Conservation (phyloP, 1,140 invertebrate genomes). For the Drosophila serrata region DNA sequence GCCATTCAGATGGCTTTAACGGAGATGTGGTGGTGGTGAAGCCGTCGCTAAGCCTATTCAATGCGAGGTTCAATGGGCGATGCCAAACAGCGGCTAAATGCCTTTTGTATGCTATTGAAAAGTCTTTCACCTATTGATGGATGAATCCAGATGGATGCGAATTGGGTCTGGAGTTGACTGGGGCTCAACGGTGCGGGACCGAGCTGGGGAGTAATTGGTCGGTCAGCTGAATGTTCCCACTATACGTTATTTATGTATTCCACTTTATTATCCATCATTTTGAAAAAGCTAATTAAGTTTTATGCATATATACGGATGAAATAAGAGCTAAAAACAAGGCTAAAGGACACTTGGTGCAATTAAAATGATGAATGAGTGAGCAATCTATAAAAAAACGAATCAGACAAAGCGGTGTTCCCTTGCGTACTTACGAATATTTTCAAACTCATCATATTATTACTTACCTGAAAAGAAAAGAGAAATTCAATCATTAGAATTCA, state of each 20-base stretch:
- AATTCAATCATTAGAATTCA: not conserved
- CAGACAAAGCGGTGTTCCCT: not conserved
- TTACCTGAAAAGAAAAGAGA: slow-evolving; percentile 42
- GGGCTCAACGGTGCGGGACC: slow-evolving; percentile 5
- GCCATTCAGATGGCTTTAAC: slow-evolving; percentile 19
- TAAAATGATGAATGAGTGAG: slow-evolving; percentile 25
- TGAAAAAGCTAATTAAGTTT: slow-evolving; percentile 54
- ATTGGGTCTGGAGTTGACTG: slow-evolving; percentile 5
- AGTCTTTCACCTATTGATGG: slow-evolving; percentile 68
- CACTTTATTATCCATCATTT: slow-evolving; percentile 46
- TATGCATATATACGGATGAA: slow-evolving; percentile 11
- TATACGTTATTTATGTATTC: slow-evolving; percentile 52
- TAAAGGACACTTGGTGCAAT: slow-evolving; percentile 23
- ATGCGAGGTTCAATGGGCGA: slow-evolving; percentile 67
- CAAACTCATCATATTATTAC: not conserved
- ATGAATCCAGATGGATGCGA: slow-evolving; percentile 32
- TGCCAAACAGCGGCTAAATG: slow-evolving; percentile 81
- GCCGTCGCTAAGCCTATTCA: slow-evolving; percentile 66
- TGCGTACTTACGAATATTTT: slow-evolving; percentile 9
- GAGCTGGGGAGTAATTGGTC: slow-evolving; percentile 34
- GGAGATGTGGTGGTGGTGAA: slow-evolving; percentile 18
- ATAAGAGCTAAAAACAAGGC: slow-evolving; percentile 13
- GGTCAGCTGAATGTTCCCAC: slow-evolving; percentile 52
- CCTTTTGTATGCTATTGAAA: slow-evolving; percentile 74
- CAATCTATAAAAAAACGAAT: not conserved